Base-by-base conservation (phyloP, 2,797 vertebrate genomes). In the Enteromius fasciolatus region DNA sequence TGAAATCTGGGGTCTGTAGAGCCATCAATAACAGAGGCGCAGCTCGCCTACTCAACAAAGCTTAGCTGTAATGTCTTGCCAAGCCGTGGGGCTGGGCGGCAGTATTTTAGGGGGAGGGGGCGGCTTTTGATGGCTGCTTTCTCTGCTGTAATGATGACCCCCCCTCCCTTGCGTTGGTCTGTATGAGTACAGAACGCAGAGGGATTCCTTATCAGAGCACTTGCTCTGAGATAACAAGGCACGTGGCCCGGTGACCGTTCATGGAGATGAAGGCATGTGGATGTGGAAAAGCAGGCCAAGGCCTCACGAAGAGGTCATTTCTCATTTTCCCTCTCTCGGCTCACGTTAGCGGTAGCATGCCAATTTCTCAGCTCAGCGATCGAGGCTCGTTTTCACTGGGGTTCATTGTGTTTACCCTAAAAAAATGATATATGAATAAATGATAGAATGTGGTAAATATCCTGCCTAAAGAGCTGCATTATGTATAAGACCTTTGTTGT, bases 211-310 rank as follows among this genome's bases (percentile, higher is more conserved):
- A 95, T 95, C 74, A 46, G 89, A 90, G 89, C 90, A 91, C 90
- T 90, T 87, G 92, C 90, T 93, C 89, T 91, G 89, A 90, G 94
- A 94, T 95, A 95, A 95, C 93, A 92, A 91, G 90, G 93, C 93
- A 92, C 89, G 79, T 90, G 90, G 90, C 89, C 88, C 89, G 76
- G 80, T 80, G 74, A 80, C 80, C 69, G 17, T 84, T 81, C 80
- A 67, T 83, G 48, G 67, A 87, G 88, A 87, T 74, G 73, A 84
- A 87, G 70, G 73, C 82, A 67, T 86, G 82, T 83, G 64, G 31
- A 66, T 76, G 81, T 85, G 83, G 76, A 73, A 64, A 80, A 78
- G 50, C 46, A 87, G 84, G 87, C 86, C 78, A 78, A 79, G 79
- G 83, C 81, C 79, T 84, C 76, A 23, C 25, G 46, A 76, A 83